phyloP scores from a whole-genome alignment of 53 echinoderm and acorn worm species.

The Holothuria leucospilota region DNA sequence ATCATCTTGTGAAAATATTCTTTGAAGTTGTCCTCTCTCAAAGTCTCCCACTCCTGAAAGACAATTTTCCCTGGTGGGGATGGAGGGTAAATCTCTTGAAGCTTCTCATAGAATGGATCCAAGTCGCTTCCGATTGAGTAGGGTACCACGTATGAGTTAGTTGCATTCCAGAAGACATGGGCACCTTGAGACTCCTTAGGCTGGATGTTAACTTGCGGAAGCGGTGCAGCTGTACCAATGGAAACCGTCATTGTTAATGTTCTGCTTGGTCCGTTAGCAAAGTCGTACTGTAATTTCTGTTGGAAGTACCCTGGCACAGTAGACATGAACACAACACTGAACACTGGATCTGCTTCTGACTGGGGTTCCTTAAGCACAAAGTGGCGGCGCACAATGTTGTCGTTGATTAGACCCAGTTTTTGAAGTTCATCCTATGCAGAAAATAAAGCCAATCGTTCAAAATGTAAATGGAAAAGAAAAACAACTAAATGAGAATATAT shows the following conservation, averaged over 20 bases:
- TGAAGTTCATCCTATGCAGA: too few relatives aligned
- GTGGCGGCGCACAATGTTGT: background rate
- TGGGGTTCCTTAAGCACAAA: slow-evolving; percentile 34
- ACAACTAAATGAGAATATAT: too few relatives aligned
- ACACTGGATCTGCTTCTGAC: slow-evolving; percentile 58
- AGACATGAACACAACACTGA: slow-evolving; percentile 64
- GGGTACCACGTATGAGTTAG: slow-evolving; percentile 19
- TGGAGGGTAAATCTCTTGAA: slow-evolving; percentile 4
- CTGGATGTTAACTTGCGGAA: background rate
- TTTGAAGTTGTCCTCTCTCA: slow-evolving; percentile 74
- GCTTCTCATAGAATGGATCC: background rate
- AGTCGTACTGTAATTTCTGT: slow-evolving; percentile 94
- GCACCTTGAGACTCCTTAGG: background rate
- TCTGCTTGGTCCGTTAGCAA: slow-evolving; percentile 56
- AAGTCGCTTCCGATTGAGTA: background rate
- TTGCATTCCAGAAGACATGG: background rate
- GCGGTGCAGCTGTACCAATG: background rate
- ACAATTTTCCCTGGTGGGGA: background rate
- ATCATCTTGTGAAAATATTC: slow-evolving; percentile 91
- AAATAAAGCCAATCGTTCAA: too few relatives aligned
- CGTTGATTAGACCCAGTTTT: too few relatives aligned
- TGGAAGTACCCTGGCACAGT: slow-evolving; percentile 77
- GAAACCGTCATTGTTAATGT: slow-evolving; percentile 7
- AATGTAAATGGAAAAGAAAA: too few relatives aligned
- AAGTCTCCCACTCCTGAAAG: slow-evolving; percentile 40